These are phyloP conservation scores for Porites divaricata DNA, from an alignment of 92 coral and sea anemone genomes.

Conservation along the genomic window DNA sequence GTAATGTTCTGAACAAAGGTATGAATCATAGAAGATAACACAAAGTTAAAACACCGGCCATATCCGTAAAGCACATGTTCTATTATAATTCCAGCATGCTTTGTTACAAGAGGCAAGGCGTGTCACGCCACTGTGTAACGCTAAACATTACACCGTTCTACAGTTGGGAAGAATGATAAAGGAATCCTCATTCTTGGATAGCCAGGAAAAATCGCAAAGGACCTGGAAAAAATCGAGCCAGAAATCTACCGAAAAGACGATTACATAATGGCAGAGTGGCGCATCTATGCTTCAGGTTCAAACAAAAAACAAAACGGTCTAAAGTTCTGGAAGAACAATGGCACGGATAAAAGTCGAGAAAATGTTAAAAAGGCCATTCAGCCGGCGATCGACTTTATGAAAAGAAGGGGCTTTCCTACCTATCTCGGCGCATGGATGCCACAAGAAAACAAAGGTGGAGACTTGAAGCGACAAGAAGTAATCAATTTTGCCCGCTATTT, in stretches of 20 bases:
- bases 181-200: conserved; percentile 73
- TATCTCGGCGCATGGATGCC: conserved; percentile 87
- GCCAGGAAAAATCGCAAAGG: conserved; percentile 62
- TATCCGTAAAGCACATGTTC: too few relatives aligned
- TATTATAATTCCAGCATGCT: too few relatives aligned
- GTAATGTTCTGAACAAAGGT: too few relatives aligned
- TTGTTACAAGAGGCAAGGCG: too few relatives aligned
- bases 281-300: conserved; percentile 76
- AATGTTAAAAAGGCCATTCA: conserved; percentile 29
- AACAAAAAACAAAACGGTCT: conserved; percentile 52
- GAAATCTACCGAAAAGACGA: conserved; percentile 50
- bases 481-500: conserved; percentile 62
- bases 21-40: too few relatives aligned
- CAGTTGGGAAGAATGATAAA: conserved; percentile 45
- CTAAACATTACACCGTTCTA: too few relatives aligned
- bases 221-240: conserved; percentile 44
- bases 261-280: conserved; percentile 75
- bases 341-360: conserved; percentile 23
- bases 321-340: conserved; percentile 75
- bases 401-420: conserved; percentile 24
- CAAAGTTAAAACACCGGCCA: too few relatives aligned
- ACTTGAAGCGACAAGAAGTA: conserved; percentile 48
- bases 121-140: too few relatives aligned
- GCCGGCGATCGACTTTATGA: conserved; percentile 36
- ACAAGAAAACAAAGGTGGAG: conserved; percentile 47